Conservation (phyloP, 2,888 invertebrate genomes). For the Brenthis ino region DNA sequence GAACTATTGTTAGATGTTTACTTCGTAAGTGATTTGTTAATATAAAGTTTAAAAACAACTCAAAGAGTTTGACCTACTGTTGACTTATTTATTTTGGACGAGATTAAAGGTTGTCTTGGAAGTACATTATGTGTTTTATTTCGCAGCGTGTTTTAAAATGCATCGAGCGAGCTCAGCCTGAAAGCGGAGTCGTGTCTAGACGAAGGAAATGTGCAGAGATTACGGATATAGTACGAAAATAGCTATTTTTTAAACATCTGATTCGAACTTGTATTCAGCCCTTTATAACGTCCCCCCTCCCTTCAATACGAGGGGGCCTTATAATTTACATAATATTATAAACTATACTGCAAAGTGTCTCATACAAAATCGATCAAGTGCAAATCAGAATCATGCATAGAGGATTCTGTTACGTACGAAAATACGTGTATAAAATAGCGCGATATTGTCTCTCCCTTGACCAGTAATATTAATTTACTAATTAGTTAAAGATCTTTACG, state of each 20-base stretch:
- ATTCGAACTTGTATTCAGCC: no score
- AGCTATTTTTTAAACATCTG: conserved; percentile 4
- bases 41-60: conserved; percentile 71
- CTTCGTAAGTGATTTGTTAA: conserved; percentile 71
- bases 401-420: no score
- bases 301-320: no score
- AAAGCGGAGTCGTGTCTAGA: conserved; percentile 1
- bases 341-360: neutral
- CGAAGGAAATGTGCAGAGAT: conserved; percentile 10
- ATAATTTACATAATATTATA: neutral
- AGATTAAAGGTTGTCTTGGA: conserved; percentile 80
- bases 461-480: no score
- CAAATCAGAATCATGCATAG: no score
- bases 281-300: no score
- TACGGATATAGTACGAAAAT: neutral
- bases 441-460: no score
- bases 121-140: conserved; percentile 55
- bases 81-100: conserved; percentile 78
- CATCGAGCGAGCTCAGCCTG: conserved; percentile 1
- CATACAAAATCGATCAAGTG: no score
- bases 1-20: conserved; percentile 52
- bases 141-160: neutral
- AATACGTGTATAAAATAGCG: no score
- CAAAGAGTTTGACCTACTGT: conserved; percentile 80
- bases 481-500: no score